Evolutionary conservation across 2,113 vertebrate genomes (phyloP).

Genomic region (Tringa solitaria): DNA sequence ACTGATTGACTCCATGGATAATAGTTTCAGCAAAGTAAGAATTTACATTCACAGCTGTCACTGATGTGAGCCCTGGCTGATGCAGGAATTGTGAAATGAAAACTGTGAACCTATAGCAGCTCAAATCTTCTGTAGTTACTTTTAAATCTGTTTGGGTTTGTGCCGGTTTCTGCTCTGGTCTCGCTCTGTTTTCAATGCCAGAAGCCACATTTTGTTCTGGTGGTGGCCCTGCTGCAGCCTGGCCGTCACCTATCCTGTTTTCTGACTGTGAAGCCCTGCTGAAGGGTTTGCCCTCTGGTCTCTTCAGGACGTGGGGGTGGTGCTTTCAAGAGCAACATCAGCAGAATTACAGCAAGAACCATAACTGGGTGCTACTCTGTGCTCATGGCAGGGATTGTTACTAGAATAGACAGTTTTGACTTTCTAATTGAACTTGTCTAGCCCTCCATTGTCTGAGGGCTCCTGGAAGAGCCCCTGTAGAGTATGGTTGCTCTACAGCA

Average conservation of each 20-base stretch:
- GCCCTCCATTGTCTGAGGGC: neutral
- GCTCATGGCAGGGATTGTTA: neutral
- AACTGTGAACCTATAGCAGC: neutral
- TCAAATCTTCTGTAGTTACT: neutral
- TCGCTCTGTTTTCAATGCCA: neutral
- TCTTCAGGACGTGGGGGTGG: neutral
- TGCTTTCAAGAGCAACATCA: neutral
- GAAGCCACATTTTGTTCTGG: neutral
- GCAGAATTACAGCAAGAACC: neutral
- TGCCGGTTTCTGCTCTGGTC: neutral
- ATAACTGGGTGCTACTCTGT: neutral
- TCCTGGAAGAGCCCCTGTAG: neutral
- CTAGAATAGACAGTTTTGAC: neutral
- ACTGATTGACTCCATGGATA: constrained; percentile 79
- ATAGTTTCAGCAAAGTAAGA: constrained; percentile 80
- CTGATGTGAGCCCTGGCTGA: neutral
- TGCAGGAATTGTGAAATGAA: neutral
- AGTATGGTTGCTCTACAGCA: neutral
- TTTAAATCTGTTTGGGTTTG: neutral
- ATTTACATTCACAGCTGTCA: neutral
- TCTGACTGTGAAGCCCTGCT: neutral
- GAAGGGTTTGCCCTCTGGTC: neutral
- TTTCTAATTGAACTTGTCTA: neutral
- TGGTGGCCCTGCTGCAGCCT: neutral
- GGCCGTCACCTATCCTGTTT: neutral